A percentile compares a stretch with the other conserved stretches of the same genome.
phyloP scores from a whole-genome alignment of 2,888 invertebrate species.

The Thecophora atra region DNA sequence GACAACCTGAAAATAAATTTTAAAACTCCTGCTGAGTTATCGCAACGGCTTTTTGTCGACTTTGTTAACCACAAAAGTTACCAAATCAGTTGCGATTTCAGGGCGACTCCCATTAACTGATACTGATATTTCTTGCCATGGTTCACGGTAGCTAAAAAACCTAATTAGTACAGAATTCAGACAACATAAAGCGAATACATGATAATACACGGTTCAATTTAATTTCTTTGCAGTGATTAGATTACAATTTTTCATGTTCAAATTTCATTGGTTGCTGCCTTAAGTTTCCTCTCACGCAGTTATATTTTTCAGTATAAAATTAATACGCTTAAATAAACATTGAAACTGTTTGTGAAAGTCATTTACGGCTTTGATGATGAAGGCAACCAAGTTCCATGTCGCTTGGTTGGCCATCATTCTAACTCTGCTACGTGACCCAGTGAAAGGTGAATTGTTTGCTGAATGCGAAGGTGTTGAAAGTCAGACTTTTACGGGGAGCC shows the following conservation, averaged over 20 bases:
- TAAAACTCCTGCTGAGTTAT: no score
- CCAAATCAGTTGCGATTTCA: no score
- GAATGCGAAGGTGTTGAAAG: slow-evolving; percentile 52
- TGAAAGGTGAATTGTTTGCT: slow-evolving; percentile 46
- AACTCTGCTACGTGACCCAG: not conserved
- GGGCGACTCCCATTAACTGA: no score
- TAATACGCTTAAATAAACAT: not conserved
- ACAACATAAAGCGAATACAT: no score
- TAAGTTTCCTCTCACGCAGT: not conserved
- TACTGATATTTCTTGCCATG: no score
- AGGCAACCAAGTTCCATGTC: not conserved
- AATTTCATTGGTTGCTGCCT: slow-evolving; percentile 19
- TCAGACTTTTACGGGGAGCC: slow-evolving; percentile 47
- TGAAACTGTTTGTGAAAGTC: not conserved
- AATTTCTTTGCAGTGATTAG: slow-evolving; percentile 5
- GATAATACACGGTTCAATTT: not conserved
- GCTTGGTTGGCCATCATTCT: not conserved
- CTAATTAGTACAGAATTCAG: no score
- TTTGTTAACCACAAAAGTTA: no score
- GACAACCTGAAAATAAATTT: no score
- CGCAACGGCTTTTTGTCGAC: no score
- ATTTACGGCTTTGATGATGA: not conserved
- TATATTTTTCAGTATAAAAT: slow-evolving; percentile 2
- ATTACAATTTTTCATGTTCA: slow-evolving; percentile 4
- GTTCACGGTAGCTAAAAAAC: no score